Base-by-base conservation (phyloP, 2,888 invertebrate species). In the Limnephilus rhombicus region DNA sequence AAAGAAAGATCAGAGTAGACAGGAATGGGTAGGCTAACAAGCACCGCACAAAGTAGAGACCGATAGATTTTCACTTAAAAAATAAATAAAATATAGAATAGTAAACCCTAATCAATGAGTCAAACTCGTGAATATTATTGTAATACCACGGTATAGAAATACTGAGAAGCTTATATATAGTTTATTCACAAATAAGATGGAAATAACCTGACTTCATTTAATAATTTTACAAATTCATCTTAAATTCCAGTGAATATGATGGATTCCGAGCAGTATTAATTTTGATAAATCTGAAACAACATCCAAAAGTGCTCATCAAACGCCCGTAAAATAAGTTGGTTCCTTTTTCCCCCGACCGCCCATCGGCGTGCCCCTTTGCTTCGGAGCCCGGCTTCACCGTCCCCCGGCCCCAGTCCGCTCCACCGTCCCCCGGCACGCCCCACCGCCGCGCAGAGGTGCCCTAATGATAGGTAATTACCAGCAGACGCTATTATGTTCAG, bases 381-480 rank as follows among this genome's bases (percentile, higher is more conserved):
- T 53, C 89, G 34, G 53, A 53, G 90, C 92, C 91, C 92, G 90
- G 49, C 82, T 3, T 1, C 68, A 37, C 87, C 37, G 81, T 31
- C 90, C 80, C 91, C 92, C 45, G 87, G 89, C 87, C 68, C 31
- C 89, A 15, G 82, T 41, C 88, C 49, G 89, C 24, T 53, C 90
- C 92, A 87, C 90, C 93, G 93, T 91, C 92, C 92, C 90, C 86
- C 94, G 93, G 94, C 94, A 94, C 94, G 90, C 90, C 93, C 93
- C 94, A 87, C 82, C 92, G 45, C 90, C 49, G 85, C 86, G 86
- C 89, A 49, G 90, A 49, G 93, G 93, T 93, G 93, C 92, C 93
- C 93, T 93, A 93, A 93, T 93, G 93, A 93, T 92, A 92, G 93
- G 93, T 95, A 95, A 95, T 95, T 95, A 95, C 94, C 94, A 94